Conservation (phyloP, 2,888 invertebrate genomes). For the Polydesmus complanatus region DNA sequence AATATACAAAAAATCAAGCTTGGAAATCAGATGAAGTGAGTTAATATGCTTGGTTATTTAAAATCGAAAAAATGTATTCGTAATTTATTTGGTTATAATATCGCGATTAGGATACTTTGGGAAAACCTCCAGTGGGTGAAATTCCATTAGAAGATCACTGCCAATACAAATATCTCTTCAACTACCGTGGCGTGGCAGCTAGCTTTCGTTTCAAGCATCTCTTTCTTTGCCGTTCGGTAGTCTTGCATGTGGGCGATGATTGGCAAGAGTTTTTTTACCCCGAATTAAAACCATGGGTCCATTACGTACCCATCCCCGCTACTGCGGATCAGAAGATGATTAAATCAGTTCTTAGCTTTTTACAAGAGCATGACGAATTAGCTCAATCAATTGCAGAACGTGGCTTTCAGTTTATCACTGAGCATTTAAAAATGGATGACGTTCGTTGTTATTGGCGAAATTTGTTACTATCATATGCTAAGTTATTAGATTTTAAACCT, state of each 20-base stretch:
- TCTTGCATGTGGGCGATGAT: conserved; percentile 85
- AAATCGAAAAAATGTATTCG: not conserved
- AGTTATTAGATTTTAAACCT: conserved; percentile 50
- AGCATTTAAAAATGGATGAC: conserved; percentile 65
- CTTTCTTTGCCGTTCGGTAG: conserved; percentile 78
- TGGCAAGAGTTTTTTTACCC: conserved; percentile 94
- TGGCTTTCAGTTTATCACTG: conserved; percentile 69
- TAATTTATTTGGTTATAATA: not conserved
- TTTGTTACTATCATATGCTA: conserved; percentile 57
- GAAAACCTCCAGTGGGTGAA: conserved; percentile 68
- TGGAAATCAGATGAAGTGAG: conserved; percentile 80
- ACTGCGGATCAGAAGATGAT: conserved; percentile 10
- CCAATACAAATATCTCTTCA: conserved; percentile 77
- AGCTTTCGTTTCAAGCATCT: conserved; percentile 94
- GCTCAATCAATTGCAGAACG: conserved; percentile 63
- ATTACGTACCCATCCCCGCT: conserved; percentile 74
- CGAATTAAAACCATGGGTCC: conserved; percentile 82
- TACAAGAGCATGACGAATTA: conserved; percentile 54
- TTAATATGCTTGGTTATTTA: conserved; percentile 8
- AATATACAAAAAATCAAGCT: conserved; percentile 95
- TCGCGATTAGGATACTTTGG: conserved; percentile 61
- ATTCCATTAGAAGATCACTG: conserved; percentile 84
- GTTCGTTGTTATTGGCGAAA: conserved; percentile 75
- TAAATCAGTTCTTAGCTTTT: conserved; percentile 57
- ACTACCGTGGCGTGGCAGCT: conserved; percentile 92